These are phyloP conservation scores for Trididemnum nubilum DNA, from an alignment of 23 tunicate species.

Conservation along the genomic window DNA sequence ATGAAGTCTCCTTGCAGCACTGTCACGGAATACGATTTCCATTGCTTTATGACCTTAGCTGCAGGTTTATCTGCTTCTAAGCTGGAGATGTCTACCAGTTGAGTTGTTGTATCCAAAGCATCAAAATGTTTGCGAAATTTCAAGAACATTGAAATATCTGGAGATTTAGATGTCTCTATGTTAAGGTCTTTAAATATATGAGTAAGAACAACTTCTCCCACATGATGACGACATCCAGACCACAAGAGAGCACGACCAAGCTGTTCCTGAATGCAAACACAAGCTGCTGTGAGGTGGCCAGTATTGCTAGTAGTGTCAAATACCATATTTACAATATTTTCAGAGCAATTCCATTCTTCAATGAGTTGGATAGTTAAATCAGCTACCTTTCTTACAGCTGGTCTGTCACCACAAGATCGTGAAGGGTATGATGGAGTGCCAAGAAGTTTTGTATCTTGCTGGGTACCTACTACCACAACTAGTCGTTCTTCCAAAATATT, in stretches of 20 bases:
- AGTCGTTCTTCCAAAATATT: no score
- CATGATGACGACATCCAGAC: constrained; percentile 21
- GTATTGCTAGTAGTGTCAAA: constrained; percentile 31
- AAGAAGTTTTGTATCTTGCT: no score
- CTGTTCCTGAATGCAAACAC: constrained; percentile 17
- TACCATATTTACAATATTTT: constrained; percentile 1
- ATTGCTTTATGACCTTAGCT: not conserved
- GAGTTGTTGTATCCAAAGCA: not conserved
- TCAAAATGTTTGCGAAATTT: constrained; percentile 13
- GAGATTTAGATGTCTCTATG: constrained; percentile 19
- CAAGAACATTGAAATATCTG: constrained; percentile 8
- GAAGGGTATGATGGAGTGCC: no score
- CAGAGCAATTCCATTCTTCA: constrained; percentile 3
- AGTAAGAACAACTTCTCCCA: constrained; percentile 8
- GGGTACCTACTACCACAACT: no score
- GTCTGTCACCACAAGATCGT: constrained; percentile 11
- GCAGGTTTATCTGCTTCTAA: not conserved
- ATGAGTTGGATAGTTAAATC: not conserved
- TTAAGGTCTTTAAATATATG: constrained; percentile 19
- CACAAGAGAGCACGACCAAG: constrained; percentile 25
- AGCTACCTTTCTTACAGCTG: not conserved
- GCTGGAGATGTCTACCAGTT: constrained; percentile 11
- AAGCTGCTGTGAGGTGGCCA: constrained; percentile 35
- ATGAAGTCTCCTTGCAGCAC: constrained; percentile 1
- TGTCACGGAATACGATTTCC: constrained; percentile 5